A percentile compares a stretch with the other conserved stretches of the same genome.
These are phyloP conservation scores for Spea bombifrons DNA, from an alignment of 2,113 vertebrate species.

Conservation along the genomic window DNA sequence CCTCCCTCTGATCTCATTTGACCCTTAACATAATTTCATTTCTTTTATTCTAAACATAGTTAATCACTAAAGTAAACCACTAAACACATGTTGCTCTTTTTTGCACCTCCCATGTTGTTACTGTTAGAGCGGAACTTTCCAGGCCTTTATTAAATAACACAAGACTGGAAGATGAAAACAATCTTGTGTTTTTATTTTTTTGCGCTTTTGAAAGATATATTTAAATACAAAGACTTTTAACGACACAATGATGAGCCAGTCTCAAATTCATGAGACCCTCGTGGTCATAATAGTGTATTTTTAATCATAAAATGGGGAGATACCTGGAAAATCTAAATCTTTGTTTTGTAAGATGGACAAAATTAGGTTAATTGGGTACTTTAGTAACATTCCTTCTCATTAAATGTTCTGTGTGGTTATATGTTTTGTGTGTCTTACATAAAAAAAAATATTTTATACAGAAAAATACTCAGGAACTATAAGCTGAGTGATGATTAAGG, in stretches of 20 bases:
- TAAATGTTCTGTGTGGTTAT: too few species aligned
- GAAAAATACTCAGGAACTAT: too few species aligned
- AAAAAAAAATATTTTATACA: too few species aligned
- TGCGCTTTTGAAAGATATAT: neutral
- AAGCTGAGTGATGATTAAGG: too few species aligned
- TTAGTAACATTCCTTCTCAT: too few species aligned
- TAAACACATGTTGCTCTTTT: neutral
- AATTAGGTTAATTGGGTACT: too few species aligned
- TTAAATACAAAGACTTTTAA: neutral
- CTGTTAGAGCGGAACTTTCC: slow-evolving; percentile 33
- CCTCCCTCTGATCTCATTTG: slow-evolving; percentile 16
- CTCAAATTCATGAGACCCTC: too few species aligned
- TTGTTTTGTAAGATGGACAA: too few species aligned
- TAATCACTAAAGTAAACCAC: slow-evolving; percentile 43
- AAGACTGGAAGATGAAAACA: neutral
- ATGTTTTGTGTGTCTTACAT: too few species aligned
- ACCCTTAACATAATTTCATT: slow-evolving; percentile 38
- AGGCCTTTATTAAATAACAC: neutral
- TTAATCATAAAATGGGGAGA: too few species aligned
- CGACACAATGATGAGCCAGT: neutral
- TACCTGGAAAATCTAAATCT: too few species aligned
- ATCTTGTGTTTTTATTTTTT: slow-evolving; percentile 12
- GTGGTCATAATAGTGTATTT: too few species aligned
- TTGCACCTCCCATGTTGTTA: slow-evolving; percentile 45
- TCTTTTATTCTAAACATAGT: slow-evolving; percentile 40